These are phyloP conservation scores for Melangyna quadrimaculata DNA, from an alignment of 2,888 invertebrate genomes.

Conservation along the genomic window DNA sequence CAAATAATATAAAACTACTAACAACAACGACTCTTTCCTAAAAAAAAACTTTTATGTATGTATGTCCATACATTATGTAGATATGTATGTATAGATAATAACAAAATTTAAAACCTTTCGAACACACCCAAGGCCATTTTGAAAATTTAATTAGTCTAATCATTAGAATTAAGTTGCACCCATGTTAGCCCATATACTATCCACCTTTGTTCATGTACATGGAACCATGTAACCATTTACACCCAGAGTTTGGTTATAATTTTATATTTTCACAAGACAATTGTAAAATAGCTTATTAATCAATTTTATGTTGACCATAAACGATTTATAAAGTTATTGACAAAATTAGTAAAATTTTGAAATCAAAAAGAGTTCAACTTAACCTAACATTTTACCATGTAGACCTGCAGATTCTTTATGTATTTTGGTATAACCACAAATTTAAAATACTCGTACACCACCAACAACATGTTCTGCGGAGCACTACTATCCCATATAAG, in stretches of 20 bases:
- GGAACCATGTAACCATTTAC: constrained; percentile 53
- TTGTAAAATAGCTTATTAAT: neutral
- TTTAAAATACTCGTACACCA: neutral
- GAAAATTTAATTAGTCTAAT: constrained; percentile 66
- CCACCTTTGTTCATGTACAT: constrained; percentile 28
- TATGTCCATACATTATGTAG: neutral
- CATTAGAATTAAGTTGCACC: constrained; percentile 64
- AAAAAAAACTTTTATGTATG: neutral
- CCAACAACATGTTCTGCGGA: constrained; percentile 27
- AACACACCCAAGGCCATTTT: constrained; percentile 67
- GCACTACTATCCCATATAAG: constrained; percentile 61
- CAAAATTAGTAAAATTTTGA: neutral
- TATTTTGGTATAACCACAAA: constrained; percentile 31
- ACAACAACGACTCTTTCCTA: neutral
- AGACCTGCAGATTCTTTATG: neutral
- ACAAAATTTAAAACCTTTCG: neutral
- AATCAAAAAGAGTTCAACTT: neutral
- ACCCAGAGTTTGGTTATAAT: constrained; percentile 8
- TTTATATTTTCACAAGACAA: neutral
- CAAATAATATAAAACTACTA: no score
- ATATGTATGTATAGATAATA: no score
- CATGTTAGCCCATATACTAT: constrained; percentile 38
- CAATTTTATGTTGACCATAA: no score
- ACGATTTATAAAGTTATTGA: neutral
- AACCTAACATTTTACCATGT: constrained; percentile 61